phyloP scores from a whole-genome alignment of 1,140 invertebrate species.

The Brachionus plicatilis region DNA sequence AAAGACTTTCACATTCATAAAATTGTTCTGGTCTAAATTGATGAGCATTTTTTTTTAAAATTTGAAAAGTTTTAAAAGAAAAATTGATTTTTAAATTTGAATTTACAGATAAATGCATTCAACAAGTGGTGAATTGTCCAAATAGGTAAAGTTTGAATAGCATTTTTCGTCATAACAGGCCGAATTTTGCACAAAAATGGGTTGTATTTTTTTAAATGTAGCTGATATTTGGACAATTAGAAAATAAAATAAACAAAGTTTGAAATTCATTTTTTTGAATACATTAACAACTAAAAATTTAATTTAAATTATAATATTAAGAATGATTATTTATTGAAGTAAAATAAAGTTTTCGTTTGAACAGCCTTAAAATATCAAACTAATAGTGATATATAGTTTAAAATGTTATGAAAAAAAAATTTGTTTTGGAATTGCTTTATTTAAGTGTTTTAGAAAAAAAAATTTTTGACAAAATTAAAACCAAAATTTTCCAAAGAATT shows the following conservation, averaged over 20 bases:
- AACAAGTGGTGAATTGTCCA: constrained; percentile 19
- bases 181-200: neutral
- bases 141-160: neutral
- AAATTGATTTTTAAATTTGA: neutral
- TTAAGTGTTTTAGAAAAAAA: too few relatives aligned
- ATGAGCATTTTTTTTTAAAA: too few relatives aligned
- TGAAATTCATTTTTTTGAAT: neutral
- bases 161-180: constrained; percentile 20
- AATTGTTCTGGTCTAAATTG: constrained; percentile 20
- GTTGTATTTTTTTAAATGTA: neutral
- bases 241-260: neutral
- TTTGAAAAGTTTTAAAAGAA: neutral
- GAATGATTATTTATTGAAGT: neutral
- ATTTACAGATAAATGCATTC: constrained; percentile 27
- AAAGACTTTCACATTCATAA: constrained; percentile 34
- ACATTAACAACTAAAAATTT: neutral
- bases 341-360: neutral
- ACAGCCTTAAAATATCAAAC: neutral
- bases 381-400: too few relatives aligned
- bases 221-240: neutral
- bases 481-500: too few relatives aligned
- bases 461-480: too few relatives aligned
- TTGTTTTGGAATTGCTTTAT: too few relatives aligned
- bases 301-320: neutral
- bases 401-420: too few relatives aligned